Evolutionary conservation across 1,140 invertebrate genomes (phyloP).

Genomic region (Drosophila varians): DNA sequence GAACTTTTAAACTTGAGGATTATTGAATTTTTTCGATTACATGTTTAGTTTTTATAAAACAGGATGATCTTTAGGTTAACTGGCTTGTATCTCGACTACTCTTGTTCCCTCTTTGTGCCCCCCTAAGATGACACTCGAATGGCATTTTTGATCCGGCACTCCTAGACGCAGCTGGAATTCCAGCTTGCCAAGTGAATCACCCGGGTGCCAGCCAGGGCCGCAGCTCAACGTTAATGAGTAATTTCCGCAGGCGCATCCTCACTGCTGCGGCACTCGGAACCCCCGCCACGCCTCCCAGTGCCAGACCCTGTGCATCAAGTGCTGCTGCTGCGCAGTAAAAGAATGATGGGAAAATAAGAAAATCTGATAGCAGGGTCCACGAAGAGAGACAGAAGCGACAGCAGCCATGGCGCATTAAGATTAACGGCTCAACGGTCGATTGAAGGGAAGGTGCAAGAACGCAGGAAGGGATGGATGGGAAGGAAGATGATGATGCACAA

Average conservation of each 20-base stretch:
- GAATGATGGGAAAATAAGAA: conserved; percentile 69
- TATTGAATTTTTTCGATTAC: too few relatives aligned
- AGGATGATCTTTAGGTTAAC: too few relatives aligned
- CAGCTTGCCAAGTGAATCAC: conserved; percentile 48
- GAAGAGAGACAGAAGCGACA: conserved; percentile 73
- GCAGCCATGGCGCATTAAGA: conserved; percentile 78
- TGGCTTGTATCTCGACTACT: too few relatives aligned
- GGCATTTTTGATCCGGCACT: conserved; percentile 49
- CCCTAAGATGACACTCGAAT: conserved; percentile 43
- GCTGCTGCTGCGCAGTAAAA: conserved; percentile 55
- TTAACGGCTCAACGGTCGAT: conserved; percentile 64
- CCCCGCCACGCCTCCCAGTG: conserved; percentile 24
- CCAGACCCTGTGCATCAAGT: conserved; percentile 63
- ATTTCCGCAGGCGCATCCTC: conserved; percentile 76
- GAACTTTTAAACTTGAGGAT: too few relatives aligned
- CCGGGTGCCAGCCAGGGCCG: conserved; percentile 8
- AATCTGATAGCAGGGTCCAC: conserved; percentile 63
- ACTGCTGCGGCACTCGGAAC: conserved; percentile 12
- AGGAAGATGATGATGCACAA: neutral
- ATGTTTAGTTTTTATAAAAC: too few relatives aligned
- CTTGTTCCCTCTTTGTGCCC: conserved; percentile 1
- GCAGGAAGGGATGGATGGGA: conserved; percentile 2
- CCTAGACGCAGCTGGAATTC: conserved; percentile 52
- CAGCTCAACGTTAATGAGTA: conserved; percentile 71
- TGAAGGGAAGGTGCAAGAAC: conserved; percentile 31